A percentile compares a stretch with the other conserved stretches of the same genome.
Conservation (phyloP, 23 tunicate genomes). For the Ascidia mentula region DNA sequence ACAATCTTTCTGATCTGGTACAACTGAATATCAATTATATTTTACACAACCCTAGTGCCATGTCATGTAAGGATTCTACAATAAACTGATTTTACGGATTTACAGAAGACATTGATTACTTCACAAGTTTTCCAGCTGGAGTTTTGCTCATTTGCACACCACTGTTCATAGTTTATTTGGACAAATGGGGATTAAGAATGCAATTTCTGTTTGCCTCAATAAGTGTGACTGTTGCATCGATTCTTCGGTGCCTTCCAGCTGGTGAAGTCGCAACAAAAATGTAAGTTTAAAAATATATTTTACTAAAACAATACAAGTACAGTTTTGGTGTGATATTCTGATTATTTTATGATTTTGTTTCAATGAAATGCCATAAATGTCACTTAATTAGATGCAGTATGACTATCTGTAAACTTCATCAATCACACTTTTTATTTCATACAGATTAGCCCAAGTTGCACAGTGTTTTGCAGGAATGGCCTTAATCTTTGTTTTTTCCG, state of each 20-base stretch:
- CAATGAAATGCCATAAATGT: too few relatives aligned
- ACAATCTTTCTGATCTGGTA: too few relatives aligned
- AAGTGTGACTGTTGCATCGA: neutral
- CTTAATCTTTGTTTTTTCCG: constrained; percentile 14
- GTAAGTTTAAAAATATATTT: neutral
- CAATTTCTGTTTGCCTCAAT: neutral
- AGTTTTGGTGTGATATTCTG: too few relatives aligned
- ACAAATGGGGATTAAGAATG: neutral
- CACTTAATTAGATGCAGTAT: too few relatives aligned
- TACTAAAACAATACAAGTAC: too few relatives aligned
- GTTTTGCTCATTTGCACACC: constrained; percentile 11
- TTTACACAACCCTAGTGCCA: too few relatives aligned
- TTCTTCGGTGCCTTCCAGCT: constrained; percentile 13
- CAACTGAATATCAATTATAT: too few relatives aligned
- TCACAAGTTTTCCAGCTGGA: constrained; percentile 26
- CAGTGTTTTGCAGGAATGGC: constrained; percentile 29
- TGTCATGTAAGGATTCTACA: neutral
- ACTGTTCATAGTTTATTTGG: constrained; percentile 21
- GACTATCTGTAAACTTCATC: too few relatives aligned
- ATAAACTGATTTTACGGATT: neutral
- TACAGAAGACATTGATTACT: constrained; percentile 25
- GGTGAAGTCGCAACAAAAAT: neutral
- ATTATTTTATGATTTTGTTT: too few relatives aligned
- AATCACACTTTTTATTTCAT: too few relatives aligned
- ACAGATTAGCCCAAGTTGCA: constrained; percentile 23